Conservation (phyloP, 2,113 vertebrate species). For the Nyctibius bracteatus region DNA sequence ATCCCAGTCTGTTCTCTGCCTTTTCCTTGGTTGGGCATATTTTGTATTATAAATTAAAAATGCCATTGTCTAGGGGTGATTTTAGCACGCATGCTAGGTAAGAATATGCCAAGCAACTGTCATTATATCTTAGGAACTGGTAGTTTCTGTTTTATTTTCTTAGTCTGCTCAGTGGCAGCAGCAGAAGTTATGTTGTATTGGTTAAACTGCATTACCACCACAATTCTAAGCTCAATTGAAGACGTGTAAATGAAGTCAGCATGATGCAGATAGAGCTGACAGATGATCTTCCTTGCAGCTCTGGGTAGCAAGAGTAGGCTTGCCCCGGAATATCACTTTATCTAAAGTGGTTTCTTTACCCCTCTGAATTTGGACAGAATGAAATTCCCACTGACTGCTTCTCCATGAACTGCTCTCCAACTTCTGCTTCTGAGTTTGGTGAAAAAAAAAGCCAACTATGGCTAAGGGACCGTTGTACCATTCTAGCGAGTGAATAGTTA, state of each 20-base stretch:
- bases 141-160: neutral
- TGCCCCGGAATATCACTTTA: slow-evolving; percentile 54
- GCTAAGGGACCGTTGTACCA: neutral
- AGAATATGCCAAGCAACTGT: neutral
- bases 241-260: slow-evolving; percentile 81
- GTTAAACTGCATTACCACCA: slow-evolving; percentile 69
- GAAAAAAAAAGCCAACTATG: neutral
- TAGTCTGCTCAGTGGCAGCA: neutral
- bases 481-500: slow-evolving; percentile 31
- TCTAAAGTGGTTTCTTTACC: slow-evolving; percentile 3
- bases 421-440: neutral
- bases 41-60: neutral
- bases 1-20: neutral
- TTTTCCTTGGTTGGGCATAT: neutral
- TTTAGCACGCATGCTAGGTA: neutral
- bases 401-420: neutral
- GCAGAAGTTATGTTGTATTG: slow-evolving; percentile 57
- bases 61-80: neutral
- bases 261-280: slow-evolving; percentile 55
- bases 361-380: neutral
- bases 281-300: slow-evolving; percentile 51
- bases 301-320: slow-evolving; percentile 70
- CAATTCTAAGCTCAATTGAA: slow-evolving; percentile 62
- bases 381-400: neutral
- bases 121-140: neutral